Conservation (phyloP, 2,888 invertebrate species). For the Anoncus sp. region DNA sequence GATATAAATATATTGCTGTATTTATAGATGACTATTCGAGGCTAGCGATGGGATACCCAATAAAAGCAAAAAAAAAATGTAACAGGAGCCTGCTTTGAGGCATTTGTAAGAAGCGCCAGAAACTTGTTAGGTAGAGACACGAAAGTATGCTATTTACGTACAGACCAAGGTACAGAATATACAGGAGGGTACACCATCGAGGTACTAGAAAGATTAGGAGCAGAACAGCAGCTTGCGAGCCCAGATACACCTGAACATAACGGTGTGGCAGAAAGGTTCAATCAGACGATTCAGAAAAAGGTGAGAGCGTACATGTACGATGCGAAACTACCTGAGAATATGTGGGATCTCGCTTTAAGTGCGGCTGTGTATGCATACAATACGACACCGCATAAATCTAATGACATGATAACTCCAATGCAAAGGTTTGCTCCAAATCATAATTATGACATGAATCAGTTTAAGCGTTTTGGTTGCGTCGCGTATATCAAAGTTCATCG, state of each 20-base stretch:
- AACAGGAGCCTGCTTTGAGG: slow-evolving; percentile 58
- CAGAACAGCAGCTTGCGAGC: slow-evolving; percentile 49
- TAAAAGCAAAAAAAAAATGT: slow-evolving; percentile 64
- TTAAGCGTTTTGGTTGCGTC: slow-evolving; percentile 56
- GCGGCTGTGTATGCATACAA: slow-evolving; percentile 62
- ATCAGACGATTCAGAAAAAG: slow-evolving; percentile 56
- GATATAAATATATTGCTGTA: slow-evolving; percentile 61
- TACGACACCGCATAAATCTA: slow-evolving; percentile 56
- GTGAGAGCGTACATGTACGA: slow-evolving; percentile 56
- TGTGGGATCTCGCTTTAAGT: slow-evolving; percentile 62
- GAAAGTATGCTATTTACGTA: slow-evolving; percentile 66
- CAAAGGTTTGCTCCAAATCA: slow-evolving; percentile 53
- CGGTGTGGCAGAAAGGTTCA: slow-evolving; percentile 58
- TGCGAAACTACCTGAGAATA: slow-evolving; percentile 54
- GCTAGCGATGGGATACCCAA: slow-evolving; percentile 62
- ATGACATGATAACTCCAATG: slow-evolving; percentile 50
- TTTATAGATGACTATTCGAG: slow-evolving; percentile 68
- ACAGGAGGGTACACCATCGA: slow-evolving; percentile 63
- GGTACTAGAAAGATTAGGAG: slow-evolving; percentile 57
- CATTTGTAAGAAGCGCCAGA: slow-evolving; percentile 57
- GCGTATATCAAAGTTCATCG: slow-evolving; percentile 49
- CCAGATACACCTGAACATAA: slow-evolving; percentile 61
- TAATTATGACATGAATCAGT: slow-evolving; percentile 52
- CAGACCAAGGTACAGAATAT: slow-evolving; percentile 65
- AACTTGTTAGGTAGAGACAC: slow-evolving; percentile 63